Evolutionary conservation across 2,797 vertebrate genomes (phyloP).

Genomic region (Lemur catta): DNA sequence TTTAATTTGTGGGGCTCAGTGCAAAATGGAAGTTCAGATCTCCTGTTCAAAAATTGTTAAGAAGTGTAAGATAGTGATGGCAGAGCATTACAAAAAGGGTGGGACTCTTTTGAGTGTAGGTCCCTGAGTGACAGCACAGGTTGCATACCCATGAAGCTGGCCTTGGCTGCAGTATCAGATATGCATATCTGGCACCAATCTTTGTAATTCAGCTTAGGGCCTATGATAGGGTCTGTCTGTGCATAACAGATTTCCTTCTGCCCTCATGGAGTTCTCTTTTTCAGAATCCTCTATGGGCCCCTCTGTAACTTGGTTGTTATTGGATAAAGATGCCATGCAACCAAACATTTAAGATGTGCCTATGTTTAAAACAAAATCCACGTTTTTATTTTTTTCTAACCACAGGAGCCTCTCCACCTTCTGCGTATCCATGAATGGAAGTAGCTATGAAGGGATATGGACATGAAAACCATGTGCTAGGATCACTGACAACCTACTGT

Average conservation of each 20-base stretch:
- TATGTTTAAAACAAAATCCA: not conserved
- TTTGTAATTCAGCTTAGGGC: not conserved
- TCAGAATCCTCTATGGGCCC: not conserved
- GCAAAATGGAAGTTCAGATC: not conserved
- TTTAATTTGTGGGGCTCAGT: not conserved
- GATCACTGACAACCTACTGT: accelerated
- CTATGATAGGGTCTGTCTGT: accelerated
- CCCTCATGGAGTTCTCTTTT: not conserved
- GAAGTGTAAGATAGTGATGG: not conserved
- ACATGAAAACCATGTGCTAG: not conserved
- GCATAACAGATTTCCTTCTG: not conserved
- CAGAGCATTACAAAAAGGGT: not conserved
- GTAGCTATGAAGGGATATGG: not conserved
- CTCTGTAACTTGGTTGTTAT: not conserved
- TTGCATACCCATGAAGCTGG: accelerated
- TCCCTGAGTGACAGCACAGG: not conserved
- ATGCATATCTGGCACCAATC: not conserved
- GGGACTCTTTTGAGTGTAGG: accelerated
- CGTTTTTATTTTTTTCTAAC: not conserved
- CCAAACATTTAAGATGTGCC: not conserved
- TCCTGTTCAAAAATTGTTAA: not conserved
- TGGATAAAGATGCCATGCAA: not conserved
- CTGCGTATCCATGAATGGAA: not conserved
- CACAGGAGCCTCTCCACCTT: not conserved
- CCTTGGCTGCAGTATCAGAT: not conserved